Conservation (phyloP, 2,797 vertebrate genomes). For the Crenuchus spilurus region DNA sequence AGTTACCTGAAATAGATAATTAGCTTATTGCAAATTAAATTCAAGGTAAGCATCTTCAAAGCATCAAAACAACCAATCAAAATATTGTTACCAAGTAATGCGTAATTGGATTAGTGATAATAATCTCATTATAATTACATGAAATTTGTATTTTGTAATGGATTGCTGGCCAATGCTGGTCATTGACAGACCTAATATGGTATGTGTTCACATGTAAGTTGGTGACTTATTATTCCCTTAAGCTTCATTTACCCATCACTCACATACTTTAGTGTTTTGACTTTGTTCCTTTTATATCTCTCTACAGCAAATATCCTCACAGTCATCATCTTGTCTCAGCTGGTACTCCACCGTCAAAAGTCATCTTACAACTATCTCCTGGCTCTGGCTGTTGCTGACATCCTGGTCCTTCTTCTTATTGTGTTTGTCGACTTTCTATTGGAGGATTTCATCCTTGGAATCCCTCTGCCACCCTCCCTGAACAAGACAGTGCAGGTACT, state of each 20-base stretch:
- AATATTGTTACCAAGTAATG: too few relatives aligned
- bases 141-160: too few relatives aligned
- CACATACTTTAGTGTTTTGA: background rate
- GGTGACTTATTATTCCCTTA: too few relatives aligned
- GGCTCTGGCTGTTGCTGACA: conserved; percentile 93
- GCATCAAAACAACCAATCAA: too few relatives aligned
- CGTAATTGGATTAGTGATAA: too few relatives aligned
- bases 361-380: conserved; percentile 98
- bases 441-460: conserved; percentile 91
- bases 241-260: conserved; percentile 7
- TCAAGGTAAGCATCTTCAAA: too few relatives aligned
- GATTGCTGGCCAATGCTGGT: too few relatives aligned
- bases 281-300: background rate
- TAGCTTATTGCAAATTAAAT: too few relatives aligned
- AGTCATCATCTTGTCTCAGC: conserved; percentile 94
- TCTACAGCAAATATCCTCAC: conserved; percentile 93
- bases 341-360: conserved; percentile 94
- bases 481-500: conserved; percentile 90
- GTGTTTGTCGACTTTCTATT: conserved; percentile 95
- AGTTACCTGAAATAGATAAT: too few relatives aligned
- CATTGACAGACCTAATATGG: too few relatives aligned
- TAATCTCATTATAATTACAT: too few relatives aligned
- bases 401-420: conserved; percentile 93
- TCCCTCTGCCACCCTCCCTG: conserved; percentile 84
- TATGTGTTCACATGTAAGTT: too few relatives aligned